These are phyloP conservation scores for Phaethon lepturus DNA, from an alignment of 2,113 vertebrate genomes.

Conservation along the genomic window DNA sequence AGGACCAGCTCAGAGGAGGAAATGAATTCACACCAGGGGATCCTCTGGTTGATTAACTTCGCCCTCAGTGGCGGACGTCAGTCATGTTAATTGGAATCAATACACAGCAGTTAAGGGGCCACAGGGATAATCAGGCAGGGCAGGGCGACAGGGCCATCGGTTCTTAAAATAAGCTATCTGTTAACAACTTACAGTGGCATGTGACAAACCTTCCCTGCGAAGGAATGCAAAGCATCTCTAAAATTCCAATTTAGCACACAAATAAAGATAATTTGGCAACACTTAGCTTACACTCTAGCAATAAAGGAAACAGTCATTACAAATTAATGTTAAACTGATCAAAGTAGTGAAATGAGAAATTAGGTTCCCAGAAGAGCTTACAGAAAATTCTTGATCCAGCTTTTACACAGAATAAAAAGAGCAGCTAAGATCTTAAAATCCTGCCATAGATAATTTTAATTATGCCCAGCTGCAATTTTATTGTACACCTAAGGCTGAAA, in stretches of 20 bases:
- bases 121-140: constrained; percentile 71
- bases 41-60: constrained; percentile 74
- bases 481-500: background rate
- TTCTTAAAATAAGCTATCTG: constrained; percentile 46
- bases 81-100: constrained; percentile 79
- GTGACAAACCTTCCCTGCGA: constrained; percentile 5
- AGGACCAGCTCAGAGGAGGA: constrained; percentile 72
- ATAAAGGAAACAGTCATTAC: background rate
- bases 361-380: background rate
- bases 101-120: constrained; percentile 70
- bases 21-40: constrained; percentile 79
- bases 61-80: constrained; percentile 72
- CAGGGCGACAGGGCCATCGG: constrained; percentile 42
- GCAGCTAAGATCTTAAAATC: background rate
- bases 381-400: background rate
- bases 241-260: constrained; percentile 39
- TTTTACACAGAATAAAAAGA: background rate
- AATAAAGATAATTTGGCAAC: constrained; percentile 43
- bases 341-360: constrained; percentile 30
- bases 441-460: background rate
- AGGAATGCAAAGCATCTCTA: constrained; percentile 56
- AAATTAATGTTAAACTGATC: constrained; percentile 22
- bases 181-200: constrained; percentile 33
- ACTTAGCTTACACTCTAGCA: constrained; percentile 8
- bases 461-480: background rate